Percentiles rank a stretch among this genome's conserved stretches.
Conservation (phyloP, 2,888 invertebrate species). For the Eupeodes latifasciatus region DNA sequence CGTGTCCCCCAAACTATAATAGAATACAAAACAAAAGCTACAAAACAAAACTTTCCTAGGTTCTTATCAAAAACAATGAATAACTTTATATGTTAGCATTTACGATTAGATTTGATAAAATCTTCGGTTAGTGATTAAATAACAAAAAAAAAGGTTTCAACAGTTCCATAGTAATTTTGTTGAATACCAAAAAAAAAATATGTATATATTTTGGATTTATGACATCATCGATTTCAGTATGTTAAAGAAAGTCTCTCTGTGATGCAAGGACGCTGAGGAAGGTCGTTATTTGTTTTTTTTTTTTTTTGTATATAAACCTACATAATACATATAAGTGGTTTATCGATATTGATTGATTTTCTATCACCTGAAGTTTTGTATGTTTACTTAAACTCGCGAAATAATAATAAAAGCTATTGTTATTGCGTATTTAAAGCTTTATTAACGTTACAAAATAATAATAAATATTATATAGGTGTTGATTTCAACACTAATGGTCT, state of each 20-base stretch:
- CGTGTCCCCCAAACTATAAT: too few relatives aligned
- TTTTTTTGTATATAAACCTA: too few relatives aligned
- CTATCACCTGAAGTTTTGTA: not conserved
- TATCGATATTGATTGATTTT: not conserved
- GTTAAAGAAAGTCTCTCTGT: not conserved
- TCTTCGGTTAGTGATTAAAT: too few relatives aligned
- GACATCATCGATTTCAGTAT: not conserved
- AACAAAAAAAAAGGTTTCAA: too few relatives aligned
- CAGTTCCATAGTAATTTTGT: too few relatives aligned
- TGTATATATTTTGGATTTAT: not conserved
- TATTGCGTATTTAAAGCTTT: not conserved
- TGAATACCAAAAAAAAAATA: not conserved
- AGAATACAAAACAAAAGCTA: too few relatives aligned
- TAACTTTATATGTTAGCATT: too few relatives aligned
- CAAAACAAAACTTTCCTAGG: too few relatives aligned
- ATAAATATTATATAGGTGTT: not conserved
- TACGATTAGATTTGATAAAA: too few relatives aligned
- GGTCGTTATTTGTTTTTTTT: not conserved
- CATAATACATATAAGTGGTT: not conserved
- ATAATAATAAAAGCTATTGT: not conserved
- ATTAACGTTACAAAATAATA: not conserved
- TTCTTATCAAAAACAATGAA: too few relatives aligned
- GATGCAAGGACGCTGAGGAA: not conserved
- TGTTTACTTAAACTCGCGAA: constrained; percentile 25
- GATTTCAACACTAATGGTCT: not conserved